Conservation (phyloP, 2,888 invertebrate species). For the Drosophila eohydei region DNA sequence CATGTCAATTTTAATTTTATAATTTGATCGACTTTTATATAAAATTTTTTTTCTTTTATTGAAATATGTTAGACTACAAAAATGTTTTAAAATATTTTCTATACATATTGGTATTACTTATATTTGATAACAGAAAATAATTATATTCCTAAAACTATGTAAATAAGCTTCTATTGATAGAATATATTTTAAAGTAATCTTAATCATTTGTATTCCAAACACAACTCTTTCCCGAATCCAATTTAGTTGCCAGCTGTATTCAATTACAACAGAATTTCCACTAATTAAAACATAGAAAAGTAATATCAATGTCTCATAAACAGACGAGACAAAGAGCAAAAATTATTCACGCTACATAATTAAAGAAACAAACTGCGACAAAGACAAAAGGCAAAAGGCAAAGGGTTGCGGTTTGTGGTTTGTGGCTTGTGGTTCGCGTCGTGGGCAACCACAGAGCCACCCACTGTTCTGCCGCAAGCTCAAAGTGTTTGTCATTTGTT, state of each 20-base stretch:
- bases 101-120: not conserved
- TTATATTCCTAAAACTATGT: not conserved
- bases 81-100: not conserved
- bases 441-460: conserved; percentile 14
- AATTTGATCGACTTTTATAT: too few species aligned
- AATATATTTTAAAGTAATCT: not conserved
- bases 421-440: conserved; percentile 31
- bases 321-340: conserved; percentile 49
- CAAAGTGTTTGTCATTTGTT: conserved; percentile 79
- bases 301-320: conserved; percentile 69
- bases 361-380: conserved; percentile 71
- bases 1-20: too few species aligned
- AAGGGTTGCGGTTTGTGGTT: conserved; percentile 25
- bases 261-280: conserved; percentile 41
- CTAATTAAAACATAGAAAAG: conserved; percentile 51
- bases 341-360: conserved; percentile 83
- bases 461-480: conserved; percentile 14
- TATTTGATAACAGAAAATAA: not conserved
- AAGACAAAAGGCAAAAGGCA: conserved; percentile 47
- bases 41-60: too few species aligned
- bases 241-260: conserved; percentile 35
- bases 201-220: not conserved
- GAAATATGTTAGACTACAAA: too few species aligned
- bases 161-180: not conserved
- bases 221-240: not conserved